Base-by-base conservation (phyloP, 2,888 invertebrate species). In the Ophraella communa region DNA sequence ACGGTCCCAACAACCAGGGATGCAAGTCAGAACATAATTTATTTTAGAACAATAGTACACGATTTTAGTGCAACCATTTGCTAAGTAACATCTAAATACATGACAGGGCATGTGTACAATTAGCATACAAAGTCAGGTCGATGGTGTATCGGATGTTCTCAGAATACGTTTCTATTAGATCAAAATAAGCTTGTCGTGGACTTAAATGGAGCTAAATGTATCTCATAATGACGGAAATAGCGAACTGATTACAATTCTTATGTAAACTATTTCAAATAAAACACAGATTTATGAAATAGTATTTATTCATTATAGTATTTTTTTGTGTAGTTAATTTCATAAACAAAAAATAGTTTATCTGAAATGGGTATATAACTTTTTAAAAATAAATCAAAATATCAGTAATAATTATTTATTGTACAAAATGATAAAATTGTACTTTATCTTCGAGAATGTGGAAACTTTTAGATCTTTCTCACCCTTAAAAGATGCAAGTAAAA, bases 41-140 rank as follows among this genome's bases (percentile, higher is more conserved):
- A 81, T 80, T 81, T 81, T 77, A 76, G 79, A 79, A 81, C 81
- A 81, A 81, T 81, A 79, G 81, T 78, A 80, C 81, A 80, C 77
- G 80, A 77, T 78, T 78, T 80, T 79, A 81, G 79, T 80, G 79
- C 78, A 78, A 79, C 76, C 78, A 81, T 81, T 77, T 79, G 77
- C 80, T 75, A 77, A 78, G 77, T 77, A 77, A 80, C 81, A 80
- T 78, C 78, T 78, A 79, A 80, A 79, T 81, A 81, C 81, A 81
- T 79, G 81, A 79, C 80, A 78, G 69, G 79, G 77, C 79, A 78
- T 80, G 78, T 81, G 79, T 80, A 76, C 77, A 80, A 81, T 81
- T 81, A 81, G 81, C 81, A 81, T 81, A 81, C 79, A 79, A 79
- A 80, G 68, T 70, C 51, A 78, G 80, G 68, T 70, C 51, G 56